phyloP scores from a whole-genome alignment of 2,797 vertebrate species.

The Parambassis ranga region DNA sequence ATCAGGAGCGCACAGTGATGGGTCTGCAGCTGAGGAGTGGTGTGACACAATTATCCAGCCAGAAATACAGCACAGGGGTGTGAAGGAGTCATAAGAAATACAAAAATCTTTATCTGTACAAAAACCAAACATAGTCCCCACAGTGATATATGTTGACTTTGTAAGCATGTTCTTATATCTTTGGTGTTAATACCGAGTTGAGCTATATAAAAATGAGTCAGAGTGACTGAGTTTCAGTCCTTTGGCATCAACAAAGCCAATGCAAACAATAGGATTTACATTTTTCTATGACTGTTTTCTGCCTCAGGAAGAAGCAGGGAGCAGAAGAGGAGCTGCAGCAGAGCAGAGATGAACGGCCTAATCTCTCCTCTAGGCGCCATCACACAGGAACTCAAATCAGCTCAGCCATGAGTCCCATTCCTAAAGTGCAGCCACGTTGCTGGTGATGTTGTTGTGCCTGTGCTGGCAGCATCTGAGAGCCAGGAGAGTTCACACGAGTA shows the following conservation, averaged over 20 bases:
- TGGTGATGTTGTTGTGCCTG: neutral
- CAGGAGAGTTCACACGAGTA: constrained; percentile 34
- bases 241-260: constrained; percentile 33
- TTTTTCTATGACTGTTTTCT: constrained; percentile 59
- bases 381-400: constrained; percentile 45
- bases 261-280: constrained; percentile 58
- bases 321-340: constrained; percentile 34
- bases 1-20: neutral
- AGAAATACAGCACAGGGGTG: constrained; percentile 22
- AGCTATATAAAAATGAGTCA: neutral
- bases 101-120: neutral
- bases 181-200: neutral
- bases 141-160: neutral
- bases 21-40: constrained; percentile 7
- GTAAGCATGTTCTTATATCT: neutral
- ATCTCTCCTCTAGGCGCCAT: constrained; percentile 70
- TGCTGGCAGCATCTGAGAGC: constrained; percentile 19
- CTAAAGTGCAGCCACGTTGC: constrained; percentile 59
- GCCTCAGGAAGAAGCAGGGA: constrained; percentile 46
- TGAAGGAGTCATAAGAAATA: constrained; percentile 10
- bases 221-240: constrained; percentile 19
- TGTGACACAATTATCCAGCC: constrained; percentile 13
- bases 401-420: constrained; percentile 55
- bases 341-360: constrained; percentile 55
- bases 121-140: no score